Evolutionary conservation across 2,113 vertebrate species (phyloP).

Genomic region (Corythaeola cristata): DNA sequence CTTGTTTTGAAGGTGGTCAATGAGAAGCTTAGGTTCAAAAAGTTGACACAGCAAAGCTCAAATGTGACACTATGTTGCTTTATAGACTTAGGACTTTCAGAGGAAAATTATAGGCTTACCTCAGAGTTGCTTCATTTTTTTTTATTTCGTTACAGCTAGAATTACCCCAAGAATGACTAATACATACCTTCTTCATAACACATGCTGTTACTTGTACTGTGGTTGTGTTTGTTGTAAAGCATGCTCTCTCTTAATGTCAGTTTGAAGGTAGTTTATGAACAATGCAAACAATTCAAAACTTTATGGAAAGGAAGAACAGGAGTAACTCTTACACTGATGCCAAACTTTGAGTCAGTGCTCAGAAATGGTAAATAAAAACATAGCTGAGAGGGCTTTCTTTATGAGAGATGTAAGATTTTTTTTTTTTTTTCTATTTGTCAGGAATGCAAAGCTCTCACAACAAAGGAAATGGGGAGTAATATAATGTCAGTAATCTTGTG

Average conservation of each 20-base stretch:
- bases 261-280: background rate
- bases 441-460: background rate
- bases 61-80: background rate
- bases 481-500: slow-evolving; percentile 2
- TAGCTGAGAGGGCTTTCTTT: background rate
- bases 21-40: background rate
- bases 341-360: background rate
- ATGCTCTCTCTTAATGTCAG: background rate
- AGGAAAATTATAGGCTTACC: background rate
- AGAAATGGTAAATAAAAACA: background rate
- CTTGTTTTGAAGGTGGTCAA: background rate
- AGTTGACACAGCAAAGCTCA: background rate
- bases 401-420: background rate
- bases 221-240: background rate
- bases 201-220: background rate
- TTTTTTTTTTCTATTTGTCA: background rate
- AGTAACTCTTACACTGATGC: background rate
- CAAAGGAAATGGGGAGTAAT: background rate
- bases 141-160: background rate
- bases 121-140: background rate
- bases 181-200: background rate
- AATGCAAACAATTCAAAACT: background rate
- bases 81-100: background rate
- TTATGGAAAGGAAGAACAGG: background rate
- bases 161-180: background rate